Evolutionary conservation across 2,113 vertebrate species (phyloP).

Genomic region (Orthonyx spaldingii): DNA sequence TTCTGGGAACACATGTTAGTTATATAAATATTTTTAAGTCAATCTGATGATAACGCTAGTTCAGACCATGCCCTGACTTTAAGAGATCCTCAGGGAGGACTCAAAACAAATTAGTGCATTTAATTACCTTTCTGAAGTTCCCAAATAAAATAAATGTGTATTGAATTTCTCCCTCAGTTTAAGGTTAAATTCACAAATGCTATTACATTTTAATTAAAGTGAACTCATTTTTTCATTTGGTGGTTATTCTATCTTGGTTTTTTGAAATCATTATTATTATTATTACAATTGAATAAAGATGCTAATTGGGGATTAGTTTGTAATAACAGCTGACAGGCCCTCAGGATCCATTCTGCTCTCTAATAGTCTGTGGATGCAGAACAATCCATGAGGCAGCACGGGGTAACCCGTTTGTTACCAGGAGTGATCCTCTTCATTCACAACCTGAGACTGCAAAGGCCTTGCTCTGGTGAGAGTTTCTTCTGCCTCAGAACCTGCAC

Average conservation of each 20-base stretch:
- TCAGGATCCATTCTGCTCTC: background rate
- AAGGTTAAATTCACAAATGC: slow-evolving; percentile 2
- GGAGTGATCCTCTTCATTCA: background rate
- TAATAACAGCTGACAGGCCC: background rate
- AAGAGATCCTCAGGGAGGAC: background rate
- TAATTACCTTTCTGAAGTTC: slow-evolving; percentile 21
- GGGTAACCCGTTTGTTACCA: background rate
- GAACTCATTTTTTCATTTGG: background rate
- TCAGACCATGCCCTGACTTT: background rate
- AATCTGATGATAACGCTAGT: background rate
- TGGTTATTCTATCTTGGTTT: background rate
- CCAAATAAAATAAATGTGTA: slow-evolving; percentile 28
- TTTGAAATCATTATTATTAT: background rate
- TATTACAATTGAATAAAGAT: slow-evolving; percentile 32
- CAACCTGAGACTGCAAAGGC: background rate
- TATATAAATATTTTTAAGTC: slow-evolving; percentile 9
- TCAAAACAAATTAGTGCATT: slow-evolving; percentile 27
- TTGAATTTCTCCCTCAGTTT: background rate
- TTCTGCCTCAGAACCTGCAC: background rate
- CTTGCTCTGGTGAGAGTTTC: background rate
- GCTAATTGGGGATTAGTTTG: slow-evolving; percentile 16
- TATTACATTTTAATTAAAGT: slow-evolving; percentile 48
- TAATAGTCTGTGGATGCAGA: background rate
- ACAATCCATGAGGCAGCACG: background rate
- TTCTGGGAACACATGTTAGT: background rate